Base-by-base conservation (phyloP, 2,113 vertebrate genomes). In the Pelecanoides urinatrix region DNA sequence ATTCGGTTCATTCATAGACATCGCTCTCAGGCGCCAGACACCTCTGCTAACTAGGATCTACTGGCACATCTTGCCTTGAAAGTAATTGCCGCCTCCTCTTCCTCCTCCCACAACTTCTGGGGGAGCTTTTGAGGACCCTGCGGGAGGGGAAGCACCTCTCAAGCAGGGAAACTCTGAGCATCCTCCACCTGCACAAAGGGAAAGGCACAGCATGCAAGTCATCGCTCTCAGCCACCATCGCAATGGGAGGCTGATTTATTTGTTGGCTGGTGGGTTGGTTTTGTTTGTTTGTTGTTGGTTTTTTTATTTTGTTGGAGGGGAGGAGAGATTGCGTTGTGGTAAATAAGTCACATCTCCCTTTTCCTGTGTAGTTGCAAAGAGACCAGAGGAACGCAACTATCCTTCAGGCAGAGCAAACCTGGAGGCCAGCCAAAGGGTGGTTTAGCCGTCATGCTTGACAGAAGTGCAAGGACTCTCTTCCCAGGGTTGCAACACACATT, bases 291-390 rank as follows among this genome's bases (percentile, higher is more conserved):
- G 45, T 20, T 12, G 26, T 32, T 14, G n/a, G n/a, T 18, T 19
- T 14, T 25, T 56, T 11, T 7, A 11, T 40, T 61, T 67, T 36
- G 5, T 59, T 12, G 49, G 66, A 55, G 19, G 22, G 32, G 13
- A 79, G n/a, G 17, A 58, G 32, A 25, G 20, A 20, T 44, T 38
- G 13, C 0, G 1, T 3, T 21, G 32, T 0, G 10, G 10, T 45
- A 36, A 58, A 42, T 29, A 49, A 75, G 13, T 23, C 74, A 38
- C 34, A 38, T 23, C 22, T 52, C 22, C 8, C 8, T 65, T 91
- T 77, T 34, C 30, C 68, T 17, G 5, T 16, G 34, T 29, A 7
- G 10, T 9, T 38, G 40, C 17, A 71, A 55, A 38, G 23, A 53
- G 7, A 25, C 29, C 40, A 58, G 38, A 72, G 20, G n/a, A 68